A percentile compares a stretch with the other conserved stretches of the same genome.
These are phyloP conservation scores for Sylvia borin DNA, from an alignment of 2,797 vertebrate species.

Conservation along the genomic window DNA sequence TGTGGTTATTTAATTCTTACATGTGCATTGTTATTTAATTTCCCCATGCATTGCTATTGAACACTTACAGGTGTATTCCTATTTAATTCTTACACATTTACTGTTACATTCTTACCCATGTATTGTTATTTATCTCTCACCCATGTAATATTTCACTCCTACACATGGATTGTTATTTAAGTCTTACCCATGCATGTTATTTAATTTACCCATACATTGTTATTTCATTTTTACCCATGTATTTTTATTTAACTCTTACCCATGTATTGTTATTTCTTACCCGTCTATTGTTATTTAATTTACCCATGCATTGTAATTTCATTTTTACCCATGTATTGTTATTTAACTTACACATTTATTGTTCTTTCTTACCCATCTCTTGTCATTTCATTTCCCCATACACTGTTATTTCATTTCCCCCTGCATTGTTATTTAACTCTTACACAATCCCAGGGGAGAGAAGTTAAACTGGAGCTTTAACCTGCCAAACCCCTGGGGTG, in stretches of 20 bases:
- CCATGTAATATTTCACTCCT: too few relatives aligned
- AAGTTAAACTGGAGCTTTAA: background rate
- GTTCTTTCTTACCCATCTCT: accelerated
- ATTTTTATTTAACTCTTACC: background rate
- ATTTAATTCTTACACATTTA: too few relatives aligned
- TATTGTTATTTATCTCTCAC: too few relatives aligned
- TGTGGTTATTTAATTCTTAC: background rate
- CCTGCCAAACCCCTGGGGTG: background rate
- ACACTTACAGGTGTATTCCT: background rate
- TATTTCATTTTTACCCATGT: accelerated
- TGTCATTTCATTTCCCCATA: background rate
- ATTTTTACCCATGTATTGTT: background rate
- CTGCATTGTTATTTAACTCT: background rate
- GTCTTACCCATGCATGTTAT: background rate
- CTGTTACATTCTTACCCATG: background rate
- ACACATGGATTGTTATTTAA: background rate
- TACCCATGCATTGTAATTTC: background rate
- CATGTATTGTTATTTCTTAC: background rate
- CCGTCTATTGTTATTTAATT: too few relatives aligned
- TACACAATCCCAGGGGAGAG: background rate
- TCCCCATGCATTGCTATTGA: background rate
- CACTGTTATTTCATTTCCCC: background rate
- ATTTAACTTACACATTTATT: background rate
- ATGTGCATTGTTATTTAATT: too few relatives aligned
- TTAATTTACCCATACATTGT: background rate